Percentiles rank a stretch among this genome's conserved stretches.
Conservation (phyloP, 2,888 invertebrate species). For the Caenorhabditis uteleia region DNA sequence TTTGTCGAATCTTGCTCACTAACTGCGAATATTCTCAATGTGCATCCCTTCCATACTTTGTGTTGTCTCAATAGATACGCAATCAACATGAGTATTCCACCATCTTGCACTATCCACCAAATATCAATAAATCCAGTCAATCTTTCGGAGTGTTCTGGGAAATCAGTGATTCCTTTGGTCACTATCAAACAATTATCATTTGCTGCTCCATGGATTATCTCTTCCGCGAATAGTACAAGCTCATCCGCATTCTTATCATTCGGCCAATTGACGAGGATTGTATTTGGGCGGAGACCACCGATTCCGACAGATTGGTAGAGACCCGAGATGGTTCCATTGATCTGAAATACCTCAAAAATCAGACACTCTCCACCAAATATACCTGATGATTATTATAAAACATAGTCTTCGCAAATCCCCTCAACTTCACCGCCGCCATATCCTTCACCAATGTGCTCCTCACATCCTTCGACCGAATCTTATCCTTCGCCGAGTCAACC, state of each 20-base stretch:
- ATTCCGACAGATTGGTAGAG: conserved; percentile 90
- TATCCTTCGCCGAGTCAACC: conserved; percentile 73
- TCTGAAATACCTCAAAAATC: too few species aligned
- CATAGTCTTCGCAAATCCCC: conserved; percentile 94
- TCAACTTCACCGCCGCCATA: conserved; percentile 90
- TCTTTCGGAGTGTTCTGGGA: conserved; percentile 85
- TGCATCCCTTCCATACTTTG: conserved; percentile 93
- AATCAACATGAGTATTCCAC: conserved; percentile 93
- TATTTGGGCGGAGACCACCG: conserved; percentile 96
- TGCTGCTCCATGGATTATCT: conserved; percentile 79
- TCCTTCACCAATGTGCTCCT: conserved; percentile 71
- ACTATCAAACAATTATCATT: conserved; percentile 93
- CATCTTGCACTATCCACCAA: conserved; percentile 97
- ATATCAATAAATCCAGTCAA: conserved; percentile 87
- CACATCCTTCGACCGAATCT: conserved; percentile 76
- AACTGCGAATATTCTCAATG: conserved; percentile 96
- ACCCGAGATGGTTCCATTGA: conserved; percentile 65
- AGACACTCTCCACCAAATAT: too few species aligned
- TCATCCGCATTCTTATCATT: conserved; percentile 73
- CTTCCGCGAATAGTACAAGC: conserved; percentile 61
- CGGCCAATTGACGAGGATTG: conserved; percentile 97
- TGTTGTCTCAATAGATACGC: conserved; percentile 80
- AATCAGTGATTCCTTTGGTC: conserved; percentile 96
- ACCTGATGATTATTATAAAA: conserved; percentile 80
- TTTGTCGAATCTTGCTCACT: conserved; percentile 86